These are phyloP conservation scores for Coluber constrictor DNA, from an alignment of 2,797 vertebrate species.

Conservation along the genomic window DNA sequence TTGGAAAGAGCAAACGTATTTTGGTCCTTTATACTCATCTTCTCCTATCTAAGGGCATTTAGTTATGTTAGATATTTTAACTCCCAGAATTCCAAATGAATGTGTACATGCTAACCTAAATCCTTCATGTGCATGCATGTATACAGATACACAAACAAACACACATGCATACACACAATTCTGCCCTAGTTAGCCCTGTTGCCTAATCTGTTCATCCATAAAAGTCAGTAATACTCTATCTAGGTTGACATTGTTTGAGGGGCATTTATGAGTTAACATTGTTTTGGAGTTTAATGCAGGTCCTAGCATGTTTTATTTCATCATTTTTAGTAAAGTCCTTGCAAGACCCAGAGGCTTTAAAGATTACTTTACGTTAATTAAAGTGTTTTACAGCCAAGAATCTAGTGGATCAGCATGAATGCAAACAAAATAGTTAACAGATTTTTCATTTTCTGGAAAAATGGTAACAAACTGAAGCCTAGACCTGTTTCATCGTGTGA, in stretches of 20 bases:
- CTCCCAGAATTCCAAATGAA: background rate
- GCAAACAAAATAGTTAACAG: background rate
- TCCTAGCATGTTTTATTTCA: constrained; percentile 5
- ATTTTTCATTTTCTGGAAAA: background rate
- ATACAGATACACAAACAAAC: background rate
- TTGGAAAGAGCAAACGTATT: background rate
- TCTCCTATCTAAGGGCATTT: background rate
- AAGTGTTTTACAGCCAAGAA: background rate
- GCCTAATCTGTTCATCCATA: background rate
- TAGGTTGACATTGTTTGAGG: no score
- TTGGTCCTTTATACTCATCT: background rate
- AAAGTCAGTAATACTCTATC: background rate
- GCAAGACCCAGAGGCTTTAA: background rate
- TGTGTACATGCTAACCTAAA: background rate
- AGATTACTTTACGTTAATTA: background rate
- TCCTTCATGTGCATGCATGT: background rate
- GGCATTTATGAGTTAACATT: background rate
- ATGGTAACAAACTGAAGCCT: background rate
- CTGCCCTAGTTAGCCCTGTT: background rate
- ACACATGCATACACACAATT: background rate
- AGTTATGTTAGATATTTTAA: background rate
- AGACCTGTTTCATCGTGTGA: background rate
- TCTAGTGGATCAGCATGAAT: background rate
- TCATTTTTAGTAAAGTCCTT: background rate
- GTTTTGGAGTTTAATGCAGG: background rate